Conservation (phyloP, 2,888 invertebrate species). For the Cataglyphis altisquamis region DNA sequence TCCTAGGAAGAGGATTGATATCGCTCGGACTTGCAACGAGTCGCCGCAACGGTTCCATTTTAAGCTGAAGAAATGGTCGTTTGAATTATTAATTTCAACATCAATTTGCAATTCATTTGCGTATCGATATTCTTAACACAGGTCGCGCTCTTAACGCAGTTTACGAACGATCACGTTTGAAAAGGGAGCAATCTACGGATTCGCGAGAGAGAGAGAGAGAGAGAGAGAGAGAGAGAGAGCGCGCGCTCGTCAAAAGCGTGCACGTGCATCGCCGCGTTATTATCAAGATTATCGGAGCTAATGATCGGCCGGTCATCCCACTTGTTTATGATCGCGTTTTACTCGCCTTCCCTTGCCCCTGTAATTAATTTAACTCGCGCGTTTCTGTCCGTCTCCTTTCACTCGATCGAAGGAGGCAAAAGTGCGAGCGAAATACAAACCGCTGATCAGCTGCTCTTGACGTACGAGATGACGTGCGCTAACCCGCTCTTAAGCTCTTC, state of each 20-base stretch:
- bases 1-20: conserved; percentile 52
- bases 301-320: conserved; percentile 81
- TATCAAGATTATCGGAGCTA: conserved; percentile 79
- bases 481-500: conserved; percentile 22
- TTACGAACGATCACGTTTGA: conserved; percentile 1
- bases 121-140: not conserved
- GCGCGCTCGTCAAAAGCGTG: conserved; percentile 67
- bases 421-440: conserved; percentile 69
- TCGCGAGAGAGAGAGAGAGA: conserved; percentile 34
- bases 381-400: conserved; percentile 71
- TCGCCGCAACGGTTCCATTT: not conserved
- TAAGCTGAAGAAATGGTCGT: not conserved
- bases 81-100: not conserved
- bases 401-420: conserved; percentile 46
- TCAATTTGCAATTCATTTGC: not conserved
- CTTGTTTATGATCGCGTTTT: conserved; percentile 81
- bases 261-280: conserved; percentile 80
- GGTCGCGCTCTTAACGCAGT: not conserved
- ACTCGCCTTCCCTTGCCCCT: conserved; percentile 77
- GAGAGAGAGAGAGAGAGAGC: conserved; percentile 27
- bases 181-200: conserved; percentile 2
- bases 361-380: conserved; percentile 82
- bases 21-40: conserved; percentile 17
- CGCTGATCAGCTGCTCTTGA: conserved; percentile 71
- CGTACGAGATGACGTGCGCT: conserved; percentile 64